Evolutionary conservation across 2,888 invertebrate genomes (phyloP).

Genomic region (Polylopha cassiicola): DNA sequence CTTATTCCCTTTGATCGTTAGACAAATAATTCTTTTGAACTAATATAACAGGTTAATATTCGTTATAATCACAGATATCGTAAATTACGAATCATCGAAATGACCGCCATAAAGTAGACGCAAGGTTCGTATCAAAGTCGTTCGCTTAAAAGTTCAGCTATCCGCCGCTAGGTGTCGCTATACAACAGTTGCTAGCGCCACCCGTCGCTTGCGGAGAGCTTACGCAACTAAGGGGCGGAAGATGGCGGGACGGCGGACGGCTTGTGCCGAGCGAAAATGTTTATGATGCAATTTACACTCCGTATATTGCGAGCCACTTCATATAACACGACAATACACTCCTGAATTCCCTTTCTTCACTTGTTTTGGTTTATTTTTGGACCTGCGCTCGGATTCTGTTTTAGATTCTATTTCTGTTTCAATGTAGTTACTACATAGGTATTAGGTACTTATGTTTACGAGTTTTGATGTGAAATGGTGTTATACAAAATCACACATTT

Average conservation of each 20-base stretch:
- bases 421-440: too few relatives aligned
- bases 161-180: constrained; percentile 52
- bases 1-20: too few relatives aligned
- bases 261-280: constrained; percentile 50
- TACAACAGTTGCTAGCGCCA: constrained; percentile 33
- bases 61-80: too few relatives aligned
- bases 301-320: constrained; percentile 66
- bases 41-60: too few relatives aligned
- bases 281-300: constrained; percentile 71
- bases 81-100: not conserved
- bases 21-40: too few relatives aligned
- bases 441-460: too few relatives aligned
- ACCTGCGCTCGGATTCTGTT: constrained; percentile 27
- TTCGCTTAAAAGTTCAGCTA: constrained; percentile 43
- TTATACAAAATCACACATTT: too few relatives aligned
- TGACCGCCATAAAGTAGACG: not conserved
- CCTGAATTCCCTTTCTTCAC: constrained; percentile 46
- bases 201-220: constrained; percentile 29
- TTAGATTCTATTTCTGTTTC: not conserved
- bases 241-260: constrained; percentile 34
- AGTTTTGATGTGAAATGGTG: too few relatives aligned
- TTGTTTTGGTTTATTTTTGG: constrained; percentile 33
- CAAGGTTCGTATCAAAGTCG: not conserved
- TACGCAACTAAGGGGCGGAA: constrained; percentile 40
- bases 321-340: constrained; percentile 62